phyloP scores from a whole-genome alignment of 2,888 invertebrate genomes.

The Sthenelais limicola region DNA sequence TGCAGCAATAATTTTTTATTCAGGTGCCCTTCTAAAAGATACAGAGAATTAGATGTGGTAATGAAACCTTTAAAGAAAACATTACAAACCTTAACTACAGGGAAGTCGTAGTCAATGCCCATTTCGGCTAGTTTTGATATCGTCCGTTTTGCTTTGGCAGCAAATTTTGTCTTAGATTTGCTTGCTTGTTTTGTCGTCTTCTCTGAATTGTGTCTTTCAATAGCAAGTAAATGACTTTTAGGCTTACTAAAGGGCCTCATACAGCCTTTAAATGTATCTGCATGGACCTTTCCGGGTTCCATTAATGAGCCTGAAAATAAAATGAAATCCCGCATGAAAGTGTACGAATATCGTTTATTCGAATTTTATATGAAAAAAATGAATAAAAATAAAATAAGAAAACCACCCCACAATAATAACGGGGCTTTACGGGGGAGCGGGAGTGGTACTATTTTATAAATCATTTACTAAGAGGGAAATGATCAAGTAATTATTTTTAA shows the following conservation, averaged over 20 bases:
- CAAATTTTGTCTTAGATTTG: slow-evolving; percentile 10
- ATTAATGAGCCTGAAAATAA: slow-evolving; percentile 25
- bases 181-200: slow-evolving; percentile 18
- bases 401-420: no score
- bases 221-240: slow-evolving; percentile 22
- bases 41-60: no score
- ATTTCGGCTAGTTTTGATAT: slow-evolving; percentile 45
- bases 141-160: slow-evolving; percentile 30
- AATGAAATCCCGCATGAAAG: not conserved
- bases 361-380: no score
- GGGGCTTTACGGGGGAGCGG: no score
- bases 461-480: no score
- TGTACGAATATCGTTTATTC: no score
- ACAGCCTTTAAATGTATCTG: slow-evolving; percentile 46
- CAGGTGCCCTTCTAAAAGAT: no score
- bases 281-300: slow-evolving; percentile 44
- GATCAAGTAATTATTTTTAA: no score
- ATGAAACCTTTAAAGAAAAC: no score
- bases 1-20: no score
- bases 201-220: slow-evolving; percentile 45
- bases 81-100: slow-evolving; percentile 32
- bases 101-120: slow-evolving; percentile 47
- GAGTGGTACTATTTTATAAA: no score
- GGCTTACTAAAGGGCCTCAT: slow-evolving; percentile 36
- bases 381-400: no score